A percentile compares a stretch with the other conserved stretches of the same genome.
Conservation (phyloP, 1,140 invertebrate genomes). For the Zaprionus vittiger region DNA sequence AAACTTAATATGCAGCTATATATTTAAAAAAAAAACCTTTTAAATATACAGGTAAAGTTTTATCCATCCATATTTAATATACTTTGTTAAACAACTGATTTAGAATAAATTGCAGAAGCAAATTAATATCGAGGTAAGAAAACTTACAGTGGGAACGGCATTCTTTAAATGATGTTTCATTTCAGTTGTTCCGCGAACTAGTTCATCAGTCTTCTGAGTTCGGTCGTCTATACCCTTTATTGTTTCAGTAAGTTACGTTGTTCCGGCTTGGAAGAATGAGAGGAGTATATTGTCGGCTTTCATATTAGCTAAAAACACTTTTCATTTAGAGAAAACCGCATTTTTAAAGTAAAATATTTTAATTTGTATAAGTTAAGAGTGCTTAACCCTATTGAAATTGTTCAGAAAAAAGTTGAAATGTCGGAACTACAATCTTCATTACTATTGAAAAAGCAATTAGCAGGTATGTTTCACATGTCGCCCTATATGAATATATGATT, state of each 20-base stretch:
- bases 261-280: conserved; percentile 47
- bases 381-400: conserved; percentile 31
- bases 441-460: conserved; percentile 97
- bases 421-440: conserved; percentile 97
- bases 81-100: neutral
- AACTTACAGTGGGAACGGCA: conserved; percentile 7
- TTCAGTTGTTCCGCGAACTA: conserved; percentile 31
- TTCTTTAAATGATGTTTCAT: conserved; percentile 14
- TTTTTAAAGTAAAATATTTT: conserved; percentile 40
- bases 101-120: neutral
- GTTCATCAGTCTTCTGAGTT: neutral
- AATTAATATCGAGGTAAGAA: neutral
- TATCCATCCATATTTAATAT: no score
- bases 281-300: conserved; percentile 53
- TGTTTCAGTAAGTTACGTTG: conserved; percentile 42
- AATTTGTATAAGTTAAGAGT: conserved; percentile 51
- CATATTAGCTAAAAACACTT: conserved; percentile 39
- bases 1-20: no score
- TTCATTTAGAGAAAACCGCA: conserved; percentile 17
- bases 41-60: no score
- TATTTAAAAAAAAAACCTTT: no score
- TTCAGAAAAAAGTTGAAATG: conserved; percentile 85
- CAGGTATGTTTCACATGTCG: conserved; percentile 88
- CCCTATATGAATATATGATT: conserved; percentile 17
- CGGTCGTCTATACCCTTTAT: conserved; percentile 7